Percentiles rank a stretch among this genome's conserved stretches.
Evolutionary conservation across 2,888 invertebrate species (phyloP).

Genomic region (Macrostomum cliftonense): DNA sequence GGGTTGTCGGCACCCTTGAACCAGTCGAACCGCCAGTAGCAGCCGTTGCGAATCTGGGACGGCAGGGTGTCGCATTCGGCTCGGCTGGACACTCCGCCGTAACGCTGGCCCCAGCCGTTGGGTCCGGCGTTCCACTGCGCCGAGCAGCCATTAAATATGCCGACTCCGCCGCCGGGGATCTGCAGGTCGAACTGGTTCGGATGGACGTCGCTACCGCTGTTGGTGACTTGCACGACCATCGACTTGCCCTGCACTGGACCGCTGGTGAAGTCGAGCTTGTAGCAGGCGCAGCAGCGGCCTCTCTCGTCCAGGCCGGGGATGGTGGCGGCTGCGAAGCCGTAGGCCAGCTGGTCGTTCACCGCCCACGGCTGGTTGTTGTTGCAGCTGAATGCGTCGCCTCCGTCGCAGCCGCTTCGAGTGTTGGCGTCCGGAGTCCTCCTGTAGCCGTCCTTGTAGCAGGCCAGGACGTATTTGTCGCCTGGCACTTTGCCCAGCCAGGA

Average conservation of each 20-base stretch:
- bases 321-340: conserved; percentile 13
- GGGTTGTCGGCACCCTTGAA: conserved; percentile 12
- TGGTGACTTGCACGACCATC: conserved; percentile 13
- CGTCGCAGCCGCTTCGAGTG: conserved; percentile 9
- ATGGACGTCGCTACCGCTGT: conserved; percentile 12
- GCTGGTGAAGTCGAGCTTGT: conserved; percentile 6
- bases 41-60: conserved; percentile 3
- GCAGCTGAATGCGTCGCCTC: conserved; percentile 7
- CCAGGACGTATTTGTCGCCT: too few species aligned
- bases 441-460: conserved; percentile 8
- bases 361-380: conserved; percentile 12
- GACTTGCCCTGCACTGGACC: conserved; percentile 7
- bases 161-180: conserved; percentile 12
- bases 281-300: conserved; percentile 10
- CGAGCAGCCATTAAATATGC: conserved; percentile 11
- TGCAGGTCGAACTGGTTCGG: conserved; percentile 12
- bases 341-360: conserved; percentile 7
- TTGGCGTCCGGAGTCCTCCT: not conserved
- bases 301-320: too few species aligned
- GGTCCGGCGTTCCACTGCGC: not conserved
- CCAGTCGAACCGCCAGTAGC: conserved; percentile 12
- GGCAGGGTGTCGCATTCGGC: conserved; percentile 6
- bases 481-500: conserved; percentile 11
- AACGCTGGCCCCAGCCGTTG: conserved; percentile 3
- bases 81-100: conserved; percentile 5